These are phyloP conservation scores for Drosophila ochracea DNA, from an alignment of 2,888 invertebrate genomes.

Conservation along the genomic window DNA sequence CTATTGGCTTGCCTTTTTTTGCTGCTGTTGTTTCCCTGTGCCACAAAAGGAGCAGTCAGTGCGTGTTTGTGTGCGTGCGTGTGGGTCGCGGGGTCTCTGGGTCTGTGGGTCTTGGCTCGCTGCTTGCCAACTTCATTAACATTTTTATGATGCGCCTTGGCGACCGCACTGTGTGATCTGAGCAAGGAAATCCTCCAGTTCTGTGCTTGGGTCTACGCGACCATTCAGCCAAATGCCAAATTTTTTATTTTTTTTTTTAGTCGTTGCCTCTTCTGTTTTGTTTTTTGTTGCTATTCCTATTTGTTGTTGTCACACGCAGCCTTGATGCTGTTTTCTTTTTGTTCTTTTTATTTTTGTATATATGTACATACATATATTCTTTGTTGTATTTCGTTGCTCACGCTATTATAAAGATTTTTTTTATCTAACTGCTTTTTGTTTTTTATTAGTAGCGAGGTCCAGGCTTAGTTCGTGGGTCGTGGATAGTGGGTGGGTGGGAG, in stretches of 20 bases:
- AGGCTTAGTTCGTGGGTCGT: slow-evolving; percentile 6
- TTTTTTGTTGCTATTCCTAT: slow-evolving; percentile 38
- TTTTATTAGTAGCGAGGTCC: slow-evolving; percentile 49
- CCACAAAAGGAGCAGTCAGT: slow-evolving; percentile 40
- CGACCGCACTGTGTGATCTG: slow-evolving; percentile 72
- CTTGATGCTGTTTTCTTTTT: slow-evolving; percentile 60
- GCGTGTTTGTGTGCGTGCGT: slow-evolving; percentile 15
- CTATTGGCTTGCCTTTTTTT: slow-evolving; percentile 59
- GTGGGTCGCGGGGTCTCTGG: slow-evolving; percentile 16
- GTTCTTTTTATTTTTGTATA: slow-evolving; percentile 10
- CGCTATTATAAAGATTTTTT: slow-evolving; percentile 76
- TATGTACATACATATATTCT: slow-evolving; percentile 1
- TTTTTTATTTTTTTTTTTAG: slow-evolving; percentile 49
- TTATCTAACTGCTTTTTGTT: slow-evolving; percentile 78
- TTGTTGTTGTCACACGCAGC: slow-evolving; percentile 70
- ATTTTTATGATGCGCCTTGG: slow-evolving; percentile 80
- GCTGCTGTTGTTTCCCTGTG: slow-evolving; percentile 20
- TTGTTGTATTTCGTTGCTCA: slow-evolving; percentile 34
- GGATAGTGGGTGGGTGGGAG: not conserved
- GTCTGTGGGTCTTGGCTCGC: slow-evolving; percentile 49
- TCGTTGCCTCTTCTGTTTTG: slow-evolving; percentile 23
- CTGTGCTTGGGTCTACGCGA: slow-evolving; percentile 25
- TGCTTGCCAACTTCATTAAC: slow-evolving; percentile 75
- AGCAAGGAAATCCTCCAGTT: slow-evolving; percentile 45
- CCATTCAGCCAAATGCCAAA: slow-evolving; percentile 63